Conservation (phyloP, 2,797 vertebrate genomes). For the Gobionotothen gibberifrons region DNA sequence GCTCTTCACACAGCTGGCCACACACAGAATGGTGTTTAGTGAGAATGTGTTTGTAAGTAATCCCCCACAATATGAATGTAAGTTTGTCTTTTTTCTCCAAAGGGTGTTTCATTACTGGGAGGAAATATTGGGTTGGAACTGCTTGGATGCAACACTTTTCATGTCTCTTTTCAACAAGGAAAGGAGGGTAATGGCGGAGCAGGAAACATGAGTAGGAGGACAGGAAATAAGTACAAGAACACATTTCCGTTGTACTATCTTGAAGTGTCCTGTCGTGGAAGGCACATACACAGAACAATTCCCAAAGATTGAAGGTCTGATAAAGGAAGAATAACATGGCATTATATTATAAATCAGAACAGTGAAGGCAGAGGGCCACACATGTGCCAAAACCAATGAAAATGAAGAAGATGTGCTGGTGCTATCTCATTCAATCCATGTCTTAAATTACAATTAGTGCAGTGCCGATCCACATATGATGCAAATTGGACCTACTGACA, state of each 20-base stretch:
- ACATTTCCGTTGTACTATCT: slow-evolving; percentile 49
- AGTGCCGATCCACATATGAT: slow-evolving; percentile 32
- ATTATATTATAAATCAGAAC: slow-evolving; percentile 3
- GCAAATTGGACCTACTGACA: slow-evolving; percentile 14
- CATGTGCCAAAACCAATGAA: neutral
- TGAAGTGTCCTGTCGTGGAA: slow-evolving; percentile 5
- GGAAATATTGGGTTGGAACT: slow-evolving; percentile 5
- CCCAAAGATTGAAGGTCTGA: slow-evolving; percentile 7
- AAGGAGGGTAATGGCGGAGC: slow-evolving; percentile 1
- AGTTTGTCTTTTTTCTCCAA: neutral
- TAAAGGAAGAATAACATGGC: slow-evolving; percentile 13
- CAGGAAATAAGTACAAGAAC: slow-evolving; percentile 55
- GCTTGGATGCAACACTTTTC: neutral
- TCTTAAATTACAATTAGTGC: slow-evolving; percentile 34
- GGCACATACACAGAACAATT: neutral
- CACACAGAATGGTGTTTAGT: neutral
- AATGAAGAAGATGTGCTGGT: slow-evolving; percentile 6
- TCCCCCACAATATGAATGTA: neutral
- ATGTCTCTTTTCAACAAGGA: slow-evolving; percentile 12
- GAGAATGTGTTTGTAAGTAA: slow-evolving; percentile 9
- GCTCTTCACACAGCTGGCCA: slow-evolving; percentile 35
- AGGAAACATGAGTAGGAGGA: slow-evolving; percentile 19
- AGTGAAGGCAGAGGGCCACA: neutral
- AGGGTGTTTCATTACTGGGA: neutral
- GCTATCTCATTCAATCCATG: slow-evolving; percentile 14